These are phyloP conservation scores for Shinisaurus crocodilurus DNA, from an alignment of 2,113 vertebrate species.

Conservation along the genomic window DNA sequence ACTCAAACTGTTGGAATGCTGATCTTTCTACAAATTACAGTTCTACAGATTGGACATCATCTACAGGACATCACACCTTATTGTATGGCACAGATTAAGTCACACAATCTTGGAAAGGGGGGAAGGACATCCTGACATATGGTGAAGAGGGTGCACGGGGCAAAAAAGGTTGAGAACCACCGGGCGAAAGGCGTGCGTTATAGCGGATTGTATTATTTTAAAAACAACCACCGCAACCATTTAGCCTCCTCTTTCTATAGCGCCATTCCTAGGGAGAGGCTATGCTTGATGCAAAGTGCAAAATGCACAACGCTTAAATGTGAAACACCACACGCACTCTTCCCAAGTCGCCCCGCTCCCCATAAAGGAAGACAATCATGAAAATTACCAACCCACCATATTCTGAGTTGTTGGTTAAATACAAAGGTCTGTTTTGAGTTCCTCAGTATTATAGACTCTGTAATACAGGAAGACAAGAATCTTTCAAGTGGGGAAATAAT, in stretches of 20 bases:
- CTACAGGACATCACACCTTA: no score
- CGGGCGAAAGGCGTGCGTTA: no score
- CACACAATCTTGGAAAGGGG: no score
- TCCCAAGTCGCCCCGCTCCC: background rate
- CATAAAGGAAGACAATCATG: background rate
- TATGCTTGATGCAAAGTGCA: background rate
- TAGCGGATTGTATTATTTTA: background rate
- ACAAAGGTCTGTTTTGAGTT: background rate
- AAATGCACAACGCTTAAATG: background rate
- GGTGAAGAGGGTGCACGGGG: no score
- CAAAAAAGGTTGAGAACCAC: no score
- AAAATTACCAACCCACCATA: background rate
- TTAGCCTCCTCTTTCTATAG: background rate
- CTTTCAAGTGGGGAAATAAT: background rate
- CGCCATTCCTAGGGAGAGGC: background rate
- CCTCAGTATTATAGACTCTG: background rate
- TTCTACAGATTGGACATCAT: no score
- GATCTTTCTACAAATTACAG: no score
- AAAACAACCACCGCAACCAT: no score
- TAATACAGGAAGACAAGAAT: no score
- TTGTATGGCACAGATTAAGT: no score
- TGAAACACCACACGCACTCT: background rate
- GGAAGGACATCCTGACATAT: no score
- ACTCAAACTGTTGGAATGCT: no score
- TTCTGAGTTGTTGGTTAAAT: background rate